These are phyloP conservation scores for Xiphorhynchus elegans DNA, from an alignment of 2,113 vertebrate genomes.

Conservation along the genomic window DNA sequence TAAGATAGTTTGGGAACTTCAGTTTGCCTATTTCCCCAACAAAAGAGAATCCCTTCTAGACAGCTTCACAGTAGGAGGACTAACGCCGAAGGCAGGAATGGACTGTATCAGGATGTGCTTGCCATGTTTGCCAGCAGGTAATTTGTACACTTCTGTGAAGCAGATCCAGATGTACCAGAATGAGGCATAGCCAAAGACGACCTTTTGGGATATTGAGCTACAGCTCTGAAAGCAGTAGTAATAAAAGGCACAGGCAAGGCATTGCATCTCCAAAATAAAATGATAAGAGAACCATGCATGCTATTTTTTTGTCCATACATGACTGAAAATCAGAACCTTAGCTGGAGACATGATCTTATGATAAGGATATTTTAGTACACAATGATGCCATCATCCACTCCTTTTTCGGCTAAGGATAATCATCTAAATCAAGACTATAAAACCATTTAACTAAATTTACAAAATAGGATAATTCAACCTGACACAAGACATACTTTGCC, in stretches of 20 bases:
- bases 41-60: background rate
- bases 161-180: background rate
- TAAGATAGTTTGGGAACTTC: background rate
- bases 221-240: background rate
- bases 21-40: background rate
- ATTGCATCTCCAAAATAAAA: background rate
- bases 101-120: background rate
- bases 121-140: background rate
- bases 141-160: background rate
- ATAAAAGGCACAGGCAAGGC: background rate
- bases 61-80: background rate
- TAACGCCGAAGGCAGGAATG: background rate
- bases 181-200: background rate
- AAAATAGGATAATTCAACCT: conserved; percentile 6
- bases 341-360: background rate
- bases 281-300: background rate
- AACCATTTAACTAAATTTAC: conserved; percentile 1
- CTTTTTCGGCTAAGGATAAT: conserved; percentile 24
- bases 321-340: background rate
- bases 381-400: background rate
- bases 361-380: conserved; percentile 25
- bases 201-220: background rate
- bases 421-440: background rate
- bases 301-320: background rate
- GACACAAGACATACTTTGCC: background rate